These are phyloP conservation scores for Chloroceryle aenea DNA, from an alignment of 2,113 vertebrate genomes.

Conservation along the genomic window DNA sequence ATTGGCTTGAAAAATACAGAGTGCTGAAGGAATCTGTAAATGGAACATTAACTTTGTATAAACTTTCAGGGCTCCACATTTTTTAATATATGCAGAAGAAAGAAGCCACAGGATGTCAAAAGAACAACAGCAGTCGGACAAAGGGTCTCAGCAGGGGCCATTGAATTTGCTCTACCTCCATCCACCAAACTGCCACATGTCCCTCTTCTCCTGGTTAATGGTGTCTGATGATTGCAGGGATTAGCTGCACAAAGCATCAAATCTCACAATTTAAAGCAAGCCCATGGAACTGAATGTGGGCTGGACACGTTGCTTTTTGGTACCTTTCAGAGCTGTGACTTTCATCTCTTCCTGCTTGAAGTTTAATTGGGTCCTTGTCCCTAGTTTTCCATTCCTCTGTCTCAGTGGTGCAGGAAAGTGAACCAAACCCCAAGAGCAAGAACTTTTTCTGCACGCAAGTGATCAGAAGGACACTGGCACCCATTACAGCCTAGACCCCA, in stretches of 20 bases:
- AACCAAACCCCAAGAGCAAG: neutral
- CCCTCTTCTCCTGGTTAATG: neutral
- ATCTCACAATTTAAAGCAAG: neutral
- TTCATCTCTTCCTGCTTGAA: neutral
- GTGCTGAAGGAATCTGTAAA: neutral
- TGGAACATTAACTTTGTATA: neutral
- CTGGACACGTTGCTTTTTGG: neutral
- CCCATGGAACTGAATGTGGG: neutral
- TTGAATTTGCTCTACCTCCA: neutral
- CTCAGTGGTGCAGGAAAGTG: neutral
- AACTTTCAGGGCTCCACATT: neutral
- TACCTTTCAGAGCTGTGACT: neutral
- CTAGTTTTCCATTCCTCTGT: neutral
- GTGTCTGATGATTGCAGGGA: neutral
- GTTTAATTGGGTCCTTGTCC: neutral
- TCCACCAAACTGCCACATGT: neutral
- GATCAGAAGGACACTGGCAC: neutral
- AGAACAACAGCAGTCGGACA: neutral
- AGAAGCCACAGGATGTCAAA: neutral
- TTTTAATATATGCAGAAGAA: neutral
- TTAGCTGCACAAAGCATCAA: neutral
- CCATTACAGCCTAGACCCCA: neutral
- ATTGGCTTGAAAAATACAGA: neutral
- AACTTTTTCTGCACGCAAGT: neutral
- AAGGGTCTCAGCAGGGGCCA: neutral